Percentiles rank a stretch among this genome's conserved stretches.
These are phyloP conservation scores for Aphis gossypii DNA, from an alignment of 1,140 invertebrate species.

Conservation along the genomic window DNA sequence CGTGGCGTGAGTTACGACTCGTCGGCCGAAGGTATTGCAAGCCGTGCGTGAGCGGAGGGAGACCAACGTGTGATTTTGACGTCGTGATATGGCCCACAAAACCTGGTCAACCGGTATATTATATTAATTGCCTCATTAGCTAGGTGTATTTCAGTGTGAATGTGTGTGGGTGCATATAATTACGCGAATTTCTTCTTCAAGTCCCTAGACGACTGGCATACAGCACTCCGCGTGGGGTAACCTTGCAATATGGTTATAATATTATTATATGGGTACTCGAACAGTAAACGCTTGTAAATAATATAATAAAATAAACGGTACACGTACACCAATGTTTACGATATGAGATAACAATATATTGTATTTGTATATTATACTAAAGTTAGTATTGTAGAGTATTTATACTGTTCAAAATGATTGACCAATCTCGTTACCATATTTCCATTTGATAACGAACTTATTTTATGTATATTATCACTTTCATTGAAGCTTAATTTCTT, in stretches of 20 bases:
- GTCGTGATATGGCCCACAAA: constrained; percentile 15
- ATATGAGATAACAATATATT: neutral
- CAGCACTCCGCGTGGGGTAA: neutral
- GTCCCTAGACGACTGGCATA: neutral
- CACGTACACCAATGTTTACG: neutral
- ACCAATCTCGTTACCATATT: neutral
- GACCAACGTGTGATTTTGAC: constrained; percentile 51
- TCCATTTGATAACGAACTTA: neutral
- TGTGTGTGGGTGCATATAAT: constrained; percentile 2
- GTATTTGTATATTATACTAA: neutral
- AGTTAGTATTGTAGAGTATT: neutral
- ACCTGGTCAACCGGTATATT: constrained; percentile 27
- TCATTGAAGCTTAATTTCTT: no score
- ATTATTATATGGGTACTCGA: neutral
- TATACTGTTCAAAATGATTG: neutral
- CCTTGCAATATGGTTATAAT: neutral
- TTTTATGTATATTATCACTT: no score
- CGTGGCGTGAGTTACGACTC: neutral
- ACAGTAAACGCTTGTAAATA: neutral
- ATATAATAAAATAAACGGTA: neutral
- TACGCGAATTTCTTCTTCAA: neutral
- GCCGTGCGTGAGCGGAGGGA: neutral
- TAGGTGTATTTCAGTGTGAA: neutral
- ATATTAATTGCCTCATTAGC: constrained; percentile 27
- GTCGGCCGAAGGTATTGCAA: neutral